These are phyloP conservation scores for Drosophila neocordata DNA, from an alignment of 1,140 invertebrate species.

Conservation along the genomic window DNA sequence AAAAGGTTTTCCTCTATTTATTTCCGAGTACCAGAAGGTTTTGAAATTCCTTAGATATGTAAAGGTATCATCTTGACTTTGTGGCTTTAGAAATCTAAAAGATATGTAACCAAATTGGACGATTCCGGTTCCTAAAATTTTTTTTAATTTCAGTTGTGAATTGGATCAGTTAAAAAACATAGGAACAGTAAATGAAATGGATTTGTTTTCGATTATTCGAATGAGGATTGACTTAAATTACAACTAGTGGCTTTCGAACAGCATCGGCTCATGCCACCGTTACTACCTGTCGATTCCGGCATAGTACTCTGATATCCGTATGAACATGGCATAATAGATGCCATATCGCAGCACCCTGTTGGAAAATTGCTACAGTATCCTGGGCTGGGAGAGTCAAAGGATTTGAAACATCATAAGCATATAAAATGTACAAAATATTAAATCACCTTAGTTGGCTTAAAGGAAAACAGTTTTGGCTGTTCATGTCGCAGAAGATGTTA, in stretches of 20 bases:
- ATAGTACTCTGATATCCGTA: not conserved
- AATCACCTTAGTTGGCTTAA: conserved; percentile 9
- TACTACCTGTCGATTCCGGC: not conserved
- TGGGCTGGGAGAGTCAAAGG: not conserved
- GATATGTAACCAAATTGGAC: too few species aligned
- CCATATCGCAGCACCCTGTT: not conserved
- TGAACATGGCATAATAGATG: not conserved
- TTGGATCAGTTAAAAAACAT: too few species aligned
- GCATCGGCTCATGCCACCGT: not conserved
- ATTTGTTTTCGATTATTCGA: not conserved
- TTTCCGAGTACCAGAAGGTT: too few species aligned
- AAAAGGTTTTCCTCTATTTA: too few species aligned
- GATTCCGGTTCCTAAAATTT: too few species aligned
- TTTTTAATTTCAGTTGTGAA: too few species aligned
- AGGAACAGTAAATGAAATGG: too few species aligned
- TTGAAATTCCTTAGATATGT: too few species aligned
- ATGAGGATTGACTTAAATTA: conserved; percentile 12
- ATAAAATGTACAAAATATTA: too few species aligned
- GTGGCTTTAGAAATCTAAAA: too few species aligned
- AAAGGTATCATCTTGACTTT: too few species aligned
- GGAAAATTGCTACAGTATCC: not conserved
- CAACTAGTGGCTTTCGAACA: conserved; percentile 13
- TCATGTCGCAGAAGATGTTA: not conserved
- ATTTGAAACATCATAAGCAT: not conserved
- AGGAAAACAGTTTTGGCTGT: not conserved